These are phyloP conservation scores for Eumaeus atala DNA, from an alignment of 1,140 invertebrate genomes.

Conservation along the genomic window DNA sequence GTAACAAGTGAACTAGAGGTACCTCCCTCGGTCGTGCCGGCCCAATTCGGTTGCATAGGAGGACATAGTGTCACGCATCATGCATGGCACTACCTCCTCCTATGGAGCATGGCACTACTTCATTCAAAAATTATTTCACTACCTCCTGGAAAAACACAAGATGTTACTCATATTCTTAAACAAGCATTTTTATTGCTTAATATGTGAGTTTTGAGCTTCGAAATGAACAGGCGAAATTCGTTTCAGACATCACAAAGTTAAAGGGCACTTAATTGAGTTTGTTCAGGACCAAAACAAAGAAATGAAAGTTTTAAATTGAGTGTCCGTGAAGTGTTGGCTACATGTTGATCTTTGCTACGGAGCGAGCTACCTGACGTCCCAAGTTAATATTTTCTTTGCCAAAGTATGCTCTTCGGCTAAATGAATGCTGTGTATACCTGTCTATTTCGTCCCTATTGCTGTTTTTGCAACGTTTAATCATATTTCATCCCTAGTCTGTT, in stretches of 20 bases:
- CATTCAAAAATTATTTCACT: too few species aligned
- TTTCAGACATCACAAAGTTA: constrained; percentile 57
- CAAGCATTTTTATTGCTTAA: too few species aligned
- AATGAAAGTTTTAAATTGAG: constrained; percentile 70
- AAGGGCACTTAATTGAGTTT: constrained; percentile 71
- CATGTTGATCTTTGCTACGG: constrained; percentile 64
- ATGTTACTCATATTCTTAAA: too few species aligned
- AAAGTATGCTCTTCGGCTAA: constrained; percentile 15
- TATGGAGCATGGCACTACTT: too few species aligned
- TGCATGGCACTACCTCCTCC: too few species aligned
- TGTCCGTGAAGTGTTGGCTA: constrained; percentile 68
- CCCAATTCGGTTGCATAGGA: too few species aligned
- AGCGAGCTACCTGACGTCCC: constrained; percentile 34
- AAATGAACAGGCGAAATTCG: constrained; percentile 12
- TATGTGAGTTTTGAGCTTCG: not conserved
- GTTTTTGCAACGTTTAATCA: constrained; percentile 9
- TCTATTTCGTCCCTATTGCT: not conserved
- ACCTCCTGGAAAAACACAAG: too few species aligned
- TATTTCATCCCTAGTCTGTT: not conserved
- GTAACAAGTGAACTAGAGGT: too few species aligned
- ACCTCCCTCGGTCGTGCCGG: too few species aligned
- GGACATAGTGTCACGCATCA: too few species aligned
- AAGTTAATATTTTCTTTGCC: constrained; percentile 40
- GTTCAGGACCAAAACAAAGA: constrained; percentile 71
- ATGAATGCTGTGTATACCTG: constrained; percentile 9